Evolutionary conservation across 92 coral and sea anemone genomes (phyloP).

Genomic region (Montipora capitata): DNA sequence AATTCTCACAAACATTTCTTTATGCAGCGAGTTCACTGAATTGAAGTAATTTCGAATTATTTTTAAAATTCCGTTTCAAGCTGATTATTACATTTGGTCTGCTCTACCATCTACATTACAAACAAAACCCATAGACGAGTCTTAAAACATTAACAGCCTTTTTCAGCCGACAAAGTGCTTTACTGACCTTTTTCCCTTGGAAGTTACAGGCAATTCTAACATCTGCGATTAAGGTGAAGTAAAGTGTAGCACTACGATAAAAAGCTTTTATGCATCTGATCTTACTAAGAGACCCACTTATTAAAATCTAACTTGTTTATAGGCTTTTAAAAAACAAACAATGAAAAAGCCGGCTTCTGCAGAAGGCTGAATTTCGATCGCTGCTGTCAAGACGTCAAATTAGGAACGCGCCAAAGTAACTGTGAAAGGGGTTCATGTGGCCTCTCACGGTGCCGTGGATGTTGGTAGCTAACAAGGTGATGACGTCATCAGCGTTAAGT

Average conservation of each 20-base stretch:
- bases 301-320: neutral
- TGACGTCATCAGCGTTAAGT: conserved; percentile 1
- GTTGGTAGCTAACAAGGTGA: neutral
- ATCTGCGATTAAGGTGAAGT: neutral
- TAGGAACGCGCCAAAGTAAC: conserved; percentile 12
- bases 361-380: neutral
- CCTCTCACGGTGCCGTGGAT: neutral
- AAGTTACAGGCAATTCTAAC: neutral
- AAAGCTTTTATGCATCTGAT: neutral
- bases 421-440: neutral
- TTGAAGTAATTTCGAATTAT: too few relatives aligned
- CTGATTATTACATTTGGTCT: neutral
- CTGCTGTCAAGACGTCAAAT: neutral
- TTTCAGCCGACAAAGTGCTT: neutral
- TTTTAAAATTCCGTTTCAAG: neutral
- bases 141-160: neutral
- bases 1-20: neutral
- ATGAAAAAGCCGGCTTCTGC: neutral
- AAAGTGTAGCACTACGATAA: neutral
- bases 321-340: neutral
- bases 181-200: neutral
- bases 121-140: neutral
- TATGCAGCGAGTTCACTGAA: neutral
- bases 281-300: neutral
- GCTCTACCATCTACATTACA: neutral